Conservation (phyloP, 64 coral and sea anemone species). For the Stichodactyla helianthus region DNA sequence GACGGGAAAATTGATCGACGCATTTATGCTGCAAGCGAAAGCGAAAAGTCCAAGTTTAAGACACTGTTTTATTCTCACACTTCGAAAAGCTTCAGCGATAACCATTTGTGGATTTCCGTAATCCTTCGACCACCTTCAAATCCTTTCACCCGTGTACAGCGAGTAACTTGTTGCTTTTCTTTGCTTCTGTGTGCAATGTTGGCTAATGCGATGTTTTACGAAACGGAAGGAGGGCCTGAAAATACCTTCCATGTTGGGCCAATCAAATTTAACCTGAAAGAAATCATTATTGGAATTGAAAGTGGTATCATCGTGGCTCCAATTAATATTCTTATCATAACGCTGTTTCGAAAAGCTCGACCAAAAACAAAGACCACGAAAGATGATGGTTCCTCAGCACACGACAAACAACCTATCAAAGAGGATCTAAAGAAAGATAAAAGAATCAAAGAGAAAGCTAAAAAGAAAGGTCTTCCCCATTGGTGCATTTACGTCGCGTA, state of each 20-base stretch:
- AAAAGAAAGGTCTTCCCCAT: constrained; percentile 27
- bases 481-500: constrained; percentile 58
- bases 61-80: constrained; percentile 43
- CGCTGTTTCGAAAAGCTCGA: constrained; percentile 54
- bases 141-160: constrained; percentile 13
- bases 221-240: constrained; percentile 31
- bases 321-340: constrained; percentile 57
- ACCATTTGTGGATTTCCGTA: constrained; percentile 50
- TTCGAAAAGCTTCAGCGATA: constrained; percentile 23
- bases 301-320: constrained; percentile 69
- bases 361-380: background rate
- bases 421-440: background rate
- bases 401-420: background rate
- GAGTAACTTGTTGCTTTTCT: constrained; percentile 30
- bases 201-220: constrained; percentile 70
- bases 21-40: constrained; percentile 35
- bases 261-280: constrained; percentile 46
- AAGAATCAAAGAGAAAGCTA: constrained; percentile 17
- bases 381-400: too few relatives aligned
- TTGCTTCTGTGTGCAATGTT: constrained; percentile 36
- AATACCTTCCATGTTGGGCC: constrained; percentile 56
- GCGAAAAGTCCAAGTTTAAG: constrained; percentile 24
- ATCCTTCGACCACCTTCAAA: background rate
- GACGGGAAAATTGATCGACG: constrained; percentile 45
- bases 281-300: constrained; percentile 65